phyloP scores from a whole-genome alignment of 1,140 invertebrate species.

The Nomia melanderi region DNA sequence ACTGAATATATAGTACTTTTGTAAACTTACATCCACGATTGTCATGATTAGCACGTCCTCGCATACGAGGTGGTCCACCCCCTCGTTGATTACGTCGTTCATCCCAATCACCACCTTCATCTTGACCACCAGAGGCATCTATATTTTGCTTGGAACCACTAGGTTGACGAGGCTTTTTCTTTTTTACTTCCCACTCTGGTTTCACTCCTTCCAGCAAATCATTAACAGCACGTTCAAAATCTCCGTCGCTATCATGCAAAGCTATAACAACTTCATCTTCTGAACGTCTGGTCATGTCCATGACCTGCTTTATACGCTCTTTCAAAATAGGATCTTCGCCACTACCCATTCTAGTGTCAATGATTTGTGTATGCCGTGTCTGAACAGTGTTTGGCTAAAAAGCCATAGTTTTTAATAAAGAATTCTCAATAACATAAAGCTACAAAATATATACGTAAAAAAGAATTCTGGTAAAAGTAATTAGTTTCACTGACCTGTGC shows the following conservation, averaged over 20 bases:
- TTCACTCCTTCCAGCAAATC: slow-evolving; percentile 87
- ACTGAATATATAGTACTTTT: no score
- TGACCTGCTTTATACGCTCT: slow-evolving; percentile 89
- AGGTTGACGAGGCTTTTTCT: slow-evolving; percentile 90
- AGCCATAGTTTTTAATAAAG: slow-evolving; percentile 29
- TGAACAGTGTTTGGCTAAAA: slow-evolving; percentile 74
- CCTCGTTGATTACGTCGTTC: slow-evolving; percentile 79
- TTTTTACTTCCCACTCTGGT: slow-evolving; percentile 86
- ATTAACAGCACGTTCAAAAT: slow-evolving; percentile 87
- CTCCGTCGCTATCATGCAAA: slow-evolving; percentile 90
- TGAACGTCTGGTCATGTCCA: slow-evolving; percentile 89
- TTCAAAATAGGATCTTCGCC: slow-evolving; percentile 85
- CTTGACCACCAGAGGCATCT: slow-evolving; percentile 70
- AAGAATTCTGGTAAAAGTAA: neutral
- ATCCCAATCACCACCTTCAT: slow-evolving; percentile 80
- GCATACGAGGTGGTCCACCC: slow-evolving; percentile 79
- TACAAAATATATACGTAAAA: neutral
- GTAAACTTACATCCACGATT: slow-evolving; percentile 79
- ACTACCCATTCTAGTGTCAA: slow-evolving; percentile 83
- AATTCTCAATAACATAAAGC: neutral
- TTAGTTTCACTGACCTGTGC: slow-evolving; percentile 67
- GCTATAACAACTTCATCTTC: slow-evolving; percentile 92
- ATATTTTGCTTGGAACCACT: slow-evolving; percentile 78
- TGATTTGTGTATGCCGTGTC: slow-evolving; percentile 86
- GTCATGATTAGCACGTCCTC: slow-evolving; percentile 79